Base-by-base conservation (phyloP, 2,888 invertebrate genomes). In the Diplazon laetatorius region DNA sequence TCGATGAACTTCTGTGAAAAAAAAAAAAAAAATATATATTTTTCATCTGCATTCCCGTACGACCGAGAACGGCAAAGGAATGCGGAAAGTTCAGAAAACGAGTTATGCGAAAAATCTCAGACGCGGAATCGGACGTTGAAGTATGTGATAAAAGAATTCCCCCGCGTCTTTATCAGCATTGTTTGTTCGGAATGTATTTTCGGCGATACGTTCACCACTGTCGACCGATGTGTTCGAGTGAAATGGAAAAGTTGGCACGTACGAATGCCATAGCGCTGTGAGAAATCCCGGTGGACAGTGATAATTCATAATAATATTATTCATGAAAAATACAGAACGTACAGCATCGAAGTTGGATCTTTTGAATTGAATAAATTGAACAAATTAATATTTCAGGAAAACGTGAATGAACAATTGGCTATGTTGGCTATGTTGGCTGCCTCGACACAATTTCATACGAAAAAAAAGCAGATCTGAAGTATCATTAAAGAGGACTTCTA, bases 151-250 rank as follows among this genome's bases (percentile, higher is more conserved):
- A 6, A n/a, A 30, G 30, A 55, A 55, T 55, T 30, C 30, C 30
- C n/a, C 16, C 30, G 55, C 30, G 9, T n/a, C 55, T 55, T 8
- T 55, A 14, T 55, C 16, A 35, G 14, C 55, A 30, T 30, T 14
- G 55, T 30, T 35, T 30, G 55, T 16, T 30, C 30, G 55, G 55
- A 30, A 30, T 55, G 16, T 55, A 8, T 14, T 55, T 30, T 16
- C 6, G n/a, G n/a, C n/a, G n/a, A n/a, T n/a, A n/a, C n/a, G 25
- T n/a, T 55, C 16, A 9, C 9, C 25, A 55, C 30, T 16, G 14
- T 10, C 30, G n/a, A 52, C 52, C n/a, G 16, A 55, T 30, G 35
- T 55, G 16, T 55, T 30, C 55, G 35, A 14, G 14, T 10, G 2
- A 16, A 30, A 30, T 16, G 35, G 55, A 55, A 9, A 35, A 9